phyloP scores from a whole-genome alignment of 2,113 vertebrate species.

The Coreoperca whiteheadi region DNA sequence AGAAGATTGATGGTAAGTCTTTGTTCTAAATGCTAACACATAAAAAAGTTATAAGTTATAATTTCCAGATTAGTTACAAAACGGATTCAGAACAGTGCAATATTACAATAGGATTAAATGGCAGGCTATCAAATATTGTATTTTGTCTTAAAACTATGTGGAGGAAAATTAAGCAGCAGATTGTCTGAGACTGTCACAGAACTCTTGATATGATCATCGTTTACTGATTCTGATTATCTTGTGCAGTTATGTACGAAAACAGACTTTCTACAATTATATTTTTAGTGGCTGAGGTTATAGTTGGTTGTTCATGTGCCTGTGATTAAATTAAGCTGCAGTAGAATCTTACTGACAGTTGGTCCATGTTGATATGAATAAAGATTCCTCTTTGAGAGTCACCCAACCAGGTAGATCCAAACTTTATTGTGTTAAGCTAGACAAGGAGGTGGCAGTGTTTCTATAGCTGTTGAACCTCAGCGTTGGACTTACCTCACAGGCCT shows the following conservation, averaged over 20 bases:
- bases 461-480: background rate
- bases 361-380: background rate
- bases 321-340: background rate
- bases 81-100: background rate
- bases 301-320: background rate
- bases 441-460: background rate
- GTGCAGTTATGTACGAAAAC: background rate
- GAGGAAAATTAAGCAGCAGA: background rate
- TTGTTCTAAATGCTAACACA: background rate
- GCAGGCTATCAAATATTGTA: background rate
- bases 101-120: background rate
- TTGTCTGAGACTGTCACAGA: background rate
- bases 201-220: background rate
- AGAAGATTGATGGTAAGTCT: background rate
- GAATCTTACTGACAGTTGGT: no score
- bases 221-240: background rate
- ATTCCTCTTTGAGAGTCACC: background rate
- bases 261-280: background rate
- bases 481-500: constrained; percentile 48
- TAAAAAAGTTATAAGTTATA: no score
- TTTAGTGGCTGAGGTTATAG: background rate
- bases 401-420: background rate
- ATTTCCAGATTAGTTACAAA: background rate
- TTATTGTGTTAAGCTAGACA: background rate
- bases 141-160: background rate